Evolutionary conservation across 2,888 invertebrate species (phyloP).

Genomic region (Phymatocera aterrima): DNA sequence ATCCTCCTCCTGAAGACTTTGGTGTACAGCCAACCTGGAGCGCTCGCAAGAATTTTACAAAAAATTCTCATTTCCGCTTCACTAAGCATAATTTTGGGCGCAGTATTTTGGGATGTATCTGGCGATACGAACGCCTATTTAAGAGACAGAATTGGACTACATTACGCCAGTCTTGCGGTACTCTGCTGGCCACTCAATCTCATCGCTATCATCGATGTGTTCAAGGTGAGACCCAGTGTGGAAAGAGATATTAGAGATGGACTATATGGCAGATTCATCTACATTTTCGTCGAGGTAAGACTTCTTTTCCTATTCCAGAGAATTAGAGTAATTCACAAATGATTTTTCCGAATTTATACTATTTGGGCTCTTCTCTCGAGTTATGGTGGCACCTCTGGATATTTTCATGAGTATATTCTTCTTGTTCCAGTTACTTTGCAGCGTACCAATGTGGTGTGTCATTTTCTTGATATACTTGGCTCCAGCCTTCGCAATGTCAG

Average conservation of each 20-base stretch:
- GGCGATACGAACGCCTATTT: slow-evolving; percentile 85
- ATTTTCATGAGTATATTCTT: slow-evolving; percentile 10
- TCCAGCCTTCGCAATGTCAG: slow-evolving; percentile 93
- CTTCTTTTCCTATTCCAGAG: background rate
- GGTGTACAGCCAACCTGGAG: slow-evolving; percentile 91
- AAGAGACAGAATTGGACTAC: slow-evolving; percentile 90
- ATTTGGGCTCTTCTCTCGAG: background rate
- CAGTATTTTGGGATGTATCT: slow-evolving; percentile 92
- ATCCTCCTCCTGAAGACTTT: slow-evolving; percentile 81
- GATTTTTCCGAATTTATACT: background rate
- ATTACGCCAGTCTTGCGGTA: slow-evolving; percentile 88
- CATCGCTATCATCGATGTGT: slow-evolving; percentile 72
- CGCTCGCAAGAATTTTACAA: slow-evolving; percentile 86
- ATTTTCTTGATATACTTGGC: slow-evolving; percentile 91
- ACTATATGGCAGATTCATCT: slow-evolving; percentile 87
- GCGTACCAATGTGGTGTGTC: slow-evolving; percentile 86
- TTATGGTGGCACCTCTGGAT: background rate
- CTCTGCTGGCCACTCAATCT: slow-evolving; percentile 84
- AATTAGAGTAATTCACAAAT: background rate
- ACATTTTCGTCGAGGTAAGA: slow-evolving; percentile 87
- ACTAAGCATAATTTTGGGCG: slow-evolving; percentile 89
- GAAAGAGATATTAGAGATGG: slow-evolving; percentile 89
- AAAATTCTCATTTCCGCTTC: slow-evolving; percentile 88
- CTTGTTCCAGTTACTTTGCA: slow-evolving; percentile 83
- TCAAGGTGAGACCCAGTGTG: slow-evolving; percentile 77